Evolutionary conservation across 2,113 vertebrate species (phyloP).

Genomic region (Coryphaenoides rupestris): DNA sequence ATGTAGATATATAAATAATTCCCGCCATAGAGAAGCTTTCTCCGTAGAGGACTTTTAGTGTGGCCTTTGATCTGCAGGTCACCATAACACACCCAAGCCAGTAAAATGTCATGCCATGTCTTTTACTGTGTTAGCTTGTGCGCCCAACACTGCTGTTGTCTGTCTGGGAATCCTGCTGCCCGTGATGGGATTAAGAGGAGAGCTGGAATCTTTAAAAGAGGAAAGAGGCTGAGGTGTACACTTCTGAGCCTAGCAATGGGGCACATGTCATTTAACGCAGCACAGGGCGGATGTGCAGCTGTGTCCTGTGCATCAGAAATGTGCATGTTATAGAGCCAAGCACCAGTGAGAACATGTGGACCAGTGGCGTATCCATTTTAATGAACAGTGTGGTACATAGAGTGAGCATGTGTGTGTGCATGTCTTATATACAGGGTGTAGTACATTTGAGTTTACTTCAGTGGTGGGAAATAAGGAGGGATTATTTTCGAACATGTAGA

Average conservation of each 20-base stretch:
- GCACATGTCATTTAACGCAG: slow-evolving; percentile 31
- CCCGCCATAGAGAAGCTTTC: slow-evolving; percentile 39
- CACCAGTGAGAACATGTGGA: slow-evolving; percentile 10
- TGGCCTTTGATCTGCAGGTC: slow-evolving; percentile 66
- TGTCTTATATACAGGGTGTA: not conserved
- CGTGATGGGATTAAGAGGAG: slow-evolving; percentile 11
- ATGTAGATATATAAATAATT: slow-evolving; percentile 32
- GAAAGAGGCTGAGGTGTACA: slow-evolving; percentile 22
- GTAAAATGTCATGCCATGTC: slow-evolving; percentile 54
- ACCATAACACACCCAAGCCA: slow-evolving; percentile 64
- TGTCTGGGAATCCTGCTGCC: slow-evolving; percentile 58
- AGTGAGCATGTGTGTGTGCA: not conserved
- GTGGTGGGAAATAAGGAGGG: no score
- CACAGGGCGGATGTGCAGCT: slow-evolving; percentile 26
- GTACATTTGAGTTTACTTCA: no score
- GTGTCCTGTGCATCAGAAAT: slow-evolving; percentile 11
- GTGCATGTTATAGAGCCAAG: slow-evolving; percentile 27
- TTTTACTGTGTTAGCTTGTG: slow-evolving; percentile 24
- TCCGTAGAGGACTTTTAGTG: slow-evolving; percentile 54
- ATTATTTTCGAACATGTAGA: no score
- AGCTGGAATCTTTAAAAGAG: slow-evolving; percentile 33
- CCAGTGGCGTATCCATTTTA: slow-evolving; percentile 8
- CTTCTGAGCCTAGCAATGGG: slow-evolving; percentile 42
- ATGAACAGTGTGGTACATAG: not conserved
- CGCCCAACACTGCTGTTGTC: slow-evolving; percentile 41